phyloP scores from a whole-genome alignment of 2,888 invertebrate genomes.

The Lepas anatifera region DNA sequence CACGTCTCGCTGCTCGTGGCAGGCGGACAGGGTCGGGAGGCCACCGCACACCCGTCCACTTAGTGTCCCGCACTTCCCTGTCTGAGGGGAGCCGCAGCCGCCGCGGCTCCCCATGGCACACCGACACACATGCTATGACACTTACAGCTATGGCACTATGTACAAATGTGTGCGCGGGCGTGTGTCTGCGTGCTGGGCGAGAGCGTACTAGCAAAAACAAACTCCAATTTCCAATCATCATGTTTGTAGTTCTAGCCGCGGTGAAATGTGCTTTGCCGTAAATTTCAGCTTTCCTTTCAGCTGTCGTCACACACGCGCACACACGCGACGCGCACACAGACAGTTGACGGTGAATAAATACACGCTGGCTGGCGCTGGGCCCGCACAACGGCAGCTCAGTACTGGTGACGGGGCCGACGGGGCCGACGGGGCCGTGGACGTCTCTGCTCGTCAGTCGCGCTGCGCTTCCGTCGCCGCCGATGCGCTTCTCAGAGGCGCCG shows the following conservation, averaged over 20 bases:
- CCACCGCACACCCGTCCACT: background rate
- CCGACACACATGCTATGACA: background rate
- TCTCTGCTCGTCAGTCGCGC: no score
- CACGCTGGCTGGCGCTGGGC: slow-evolving; percentile 16
- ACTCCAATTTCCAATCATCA: no score
- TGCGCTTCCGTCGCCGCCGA: slow-evolving; percentile 12
- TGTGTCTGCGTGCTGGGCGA: slow-evolving; percentile 10
- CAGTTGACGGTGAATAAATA: slow-evolving; percentile 16
- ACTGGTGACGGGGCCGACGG: no score
- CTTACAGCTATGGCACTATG: slow-evolving; percentile 2
- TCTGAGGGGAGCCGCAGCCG: no score
- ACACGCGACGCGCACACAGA: slow-evolving; percentile 9
- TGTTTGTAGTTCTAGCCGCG: no score
- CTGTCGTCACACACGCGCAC: no score
- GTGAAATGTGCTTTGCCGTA: no score
- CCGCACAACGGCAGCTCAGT: no score
- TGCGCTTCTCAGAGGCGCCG: slow-evolving; percentile 8
- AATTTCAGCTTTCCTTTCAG: no score
- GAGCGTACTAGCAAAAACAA: no score
- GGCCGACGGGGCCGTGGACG: no score
- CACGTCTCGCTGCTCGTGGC: slow-evolving; percentile 46
- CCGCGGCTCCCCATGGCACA: background rate
- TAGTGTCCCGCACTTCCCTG: no score
- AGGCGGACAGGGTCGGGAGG: background rate
- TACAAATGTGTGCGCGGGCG: background rate